phyloP scores from a whole-genome alignment of 1,140 invertebrate genomes.

The Dryas iulia region DNA sequence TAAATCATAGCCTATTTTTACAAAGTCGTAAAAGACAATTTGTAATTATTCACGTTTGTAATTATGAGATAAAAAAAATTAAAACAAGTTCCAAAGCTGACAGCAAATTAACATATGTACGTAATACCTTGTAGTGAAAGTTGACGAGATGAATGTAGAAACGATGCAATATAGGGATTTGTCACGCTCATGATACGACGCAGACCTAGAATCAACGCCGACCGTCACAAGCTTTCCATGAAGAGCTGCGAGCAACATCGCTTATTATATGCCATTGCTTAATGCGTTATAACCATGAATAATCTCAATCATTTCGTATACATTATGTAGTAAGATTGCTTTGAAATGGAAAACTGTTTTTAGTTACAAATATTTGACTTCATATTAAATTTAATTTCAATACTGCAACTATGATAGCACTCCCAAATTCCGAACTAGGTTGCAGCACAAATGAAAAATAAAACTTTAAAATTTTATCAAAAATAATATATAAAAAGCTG shows the following conservation, averaged over 20 bases:
- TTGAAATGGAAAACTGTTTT: constrained; percentile 5
- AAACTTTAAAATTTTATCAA: constrained; percentile 26
- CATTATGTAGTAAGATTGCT: constrained; percentile 9
- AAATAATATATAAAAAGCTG: constrained; percentile 36
- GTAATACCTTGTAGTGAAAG: constrained; percentile 31
- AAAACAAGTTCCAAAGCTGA: constrained; percentile 7
- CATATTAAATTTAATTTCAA: neutral
- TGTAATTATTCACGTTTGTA: neutral
- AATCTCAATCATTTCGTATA: constrained; percentile 24
- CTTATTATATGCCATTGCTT: constrained; percentile 36
- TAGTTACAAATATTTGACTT: neutral
- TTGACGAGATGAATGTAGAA: constrained; percentile 19
- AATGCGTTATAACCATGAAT: constrained; percentile 32
- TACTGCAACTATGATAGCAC: neutral
- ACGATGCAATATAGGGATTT: constrained; percentile 33
- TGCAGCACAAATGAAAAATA: constrained; percentile 14
- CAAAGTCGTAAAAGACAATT: neutral
- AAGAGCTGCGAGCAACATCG: constrained; percentile 11
- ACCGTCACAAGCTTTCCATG: constrained; percentile 18
- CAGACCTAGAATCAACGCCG: constrained; percentile 22
- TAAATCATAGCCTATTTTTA: neutral
- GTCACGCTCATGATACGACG: constrained; percentile 32
- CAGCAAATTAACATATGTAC: constrained; percentile 7
- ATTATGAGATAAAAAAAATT: neutral
- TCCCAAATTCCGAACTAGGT: neutral